Base-by-base conservation (phyloP, 2,113 vertebrate genomes). In the Podilymbus podiceps region DNA sequence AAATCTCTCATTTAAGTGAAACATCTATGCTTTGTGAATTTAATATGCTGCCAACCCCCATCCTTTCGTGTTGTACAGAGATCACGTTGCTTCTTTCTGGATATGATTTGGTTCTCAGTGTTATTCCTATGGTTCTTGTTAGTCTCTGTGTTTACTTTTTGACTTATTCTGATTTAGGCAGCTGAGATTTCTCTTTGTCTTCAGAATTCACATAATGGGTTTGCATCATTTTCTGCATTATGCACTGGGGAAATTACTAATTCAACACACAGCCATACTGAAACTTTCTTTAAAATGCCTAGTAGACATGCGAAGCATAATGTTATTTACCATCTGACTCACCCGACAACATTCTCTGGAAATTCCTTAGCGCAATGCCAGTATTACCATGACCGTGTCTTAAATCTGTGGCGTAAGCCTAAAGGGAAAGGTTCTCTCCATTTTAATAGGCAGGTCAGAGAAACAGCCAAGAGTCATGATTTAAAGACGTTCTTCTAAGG, bases 161-260 rank as follows among this genome's bases (percentile, higher is more conserved):
- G 42, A 67, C 83, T 71, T 90, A 35, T 38, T 81, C 69, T 89
- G 60, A 81, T 87, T 72, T 68, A 93, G 80, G 84, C 73, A 86
- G 53, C 77, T 82, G 84, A 95, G 52, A 78, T 91, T 93, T 94
- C 89, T 94, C 84, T 56, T 89, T 85, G 93, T 94, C 89, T 94
- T 86, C 76, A 84, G 77, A 93, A 87, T 84, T 74, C 89, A 6
- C 35, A 28, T 80, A 69, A 77, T 50, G 50, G n/a, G n/a, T 89
- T 92, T 92, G 76, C 86, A 71, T 90, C 18, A 17, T 95, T 87
- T 93, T 94, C 84, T 93, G 71, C 67, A 20, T 58, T 19, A 69
- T 81, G 68, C 69, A 42, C 87, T 69, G 68, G 77, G 80, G 90
- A 78, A 94, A 81, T 94, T 9, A 74, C 8, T 64, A 50, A 30